Percentiles rank a stretch among this genome's conserved stretches.
These are phyloP conservation scores for Buathra laborator DNA, from an alignment of 2,888 invertebrate species.

Conservation along the genomic window DNA sequence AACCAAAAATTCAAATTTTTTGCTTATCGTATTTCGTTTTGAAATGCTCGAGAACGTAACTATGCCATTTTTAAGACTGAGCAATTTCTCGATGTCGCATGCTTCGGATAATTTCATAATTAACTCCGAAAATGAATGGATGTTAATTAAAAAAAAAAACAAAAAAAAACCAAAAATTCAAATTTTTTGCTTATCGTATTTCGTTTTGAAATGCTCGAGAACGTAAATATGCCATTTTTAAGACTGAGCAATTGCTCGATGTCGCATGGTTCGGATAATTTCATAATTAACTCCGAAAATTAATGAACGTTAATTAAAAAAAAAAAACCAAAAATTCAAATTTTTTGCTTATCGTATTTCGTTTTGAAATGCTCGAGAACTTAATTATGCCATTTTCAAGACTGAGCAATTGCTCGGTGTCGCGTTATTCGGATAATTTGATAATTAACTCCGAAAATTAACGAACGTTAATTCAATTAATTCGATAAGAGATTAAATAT, in stretches of 20 bases:
- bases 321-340: neutral
- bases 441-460: too few relatives aligned
- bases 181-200: constrained; percentile 3
- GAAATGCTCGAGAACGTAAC: neutral
- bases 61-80: neutral
- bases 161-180: neutral
- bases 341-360: neutral
- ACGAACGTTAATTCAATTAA: neutral
- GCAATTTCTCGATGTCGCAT: neutral
- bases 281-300: too few relatives aligned
- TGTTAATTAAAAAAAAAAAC: neutral
- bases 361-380: neutral
- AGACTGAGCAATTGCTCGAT: neutral
- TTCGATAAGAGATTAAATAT: too few relatives aligned
- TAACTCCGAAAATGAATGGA: too few relatives aligned
- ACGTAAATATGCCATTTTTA: neutral
- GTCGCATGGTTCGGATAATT: too few relatives aligned
- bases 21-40: neutral
- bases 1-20: constrained; percentile 14
- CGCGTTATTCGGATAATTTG: too few relatives aligned
- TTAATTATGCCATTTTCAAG: neutral
- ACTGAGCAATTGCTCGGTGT: neutral
- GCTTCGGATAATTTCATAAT: too few relatives aligned
- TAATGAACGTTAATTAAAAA: neutral
- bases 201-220: neutral